Conservation (phyloP, 2,888 invertebrate species). For the Stenodema calcarata region DNA sequence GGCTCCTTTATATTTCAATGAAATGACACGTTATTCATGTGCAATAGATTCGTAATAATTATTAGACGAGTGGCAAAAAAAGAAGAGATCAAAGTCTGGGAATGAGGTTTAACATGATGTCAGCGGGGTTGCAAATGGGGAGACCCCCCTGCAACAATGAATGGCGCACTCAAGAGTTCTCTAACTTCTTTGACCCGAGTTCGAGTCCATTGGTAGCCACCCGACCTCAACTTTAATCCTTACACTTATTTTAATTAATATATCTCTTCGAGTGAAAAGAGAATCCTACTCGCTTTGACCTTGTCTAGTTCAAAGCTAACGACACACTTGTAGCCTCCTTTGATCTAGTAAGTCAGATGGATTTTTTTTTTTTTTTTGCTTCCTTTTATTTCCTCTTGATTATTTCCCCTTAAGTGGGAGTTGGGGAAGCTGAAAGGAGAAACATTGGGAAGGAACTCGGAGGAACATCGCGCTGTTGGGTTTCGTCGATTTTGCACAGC, state of each 20-base stretch:
- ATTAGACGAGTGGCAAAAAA: conserved; percentile 17
- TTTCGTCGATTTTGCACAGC: too few species aligned
- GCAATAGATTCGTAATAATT: conserved; percentile 34
- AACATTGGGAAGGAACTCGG: neutral
- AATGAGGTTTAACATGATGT: conserved; percentile 22
- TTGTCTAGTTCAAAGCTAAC: conserved; percentile 21
- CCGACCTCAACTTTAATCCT: conserved; percentile 35
- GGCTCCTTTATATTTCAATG: neutral
- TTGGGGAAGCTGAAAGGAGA: neutral
- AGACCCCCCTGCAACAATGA: conserved; percentile 22
- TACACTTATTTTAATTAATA: conserved; percentile 48
- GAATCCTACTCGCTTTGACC: neutral
- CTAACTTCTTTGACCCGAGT: conserved; percentile 19
- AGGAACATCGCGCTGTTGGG: too few species aligned
- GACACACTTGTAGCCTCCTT: conserved; percentile 44
- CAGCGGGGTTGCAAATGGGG: neutral
- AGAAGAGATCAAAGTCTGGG: conserved; percentile 4
- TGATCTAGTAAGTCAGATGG: conserved; percentile 33
- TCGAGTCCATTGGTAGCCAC: conserved; percentile 21
- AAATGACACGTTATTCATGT: conserved; percentile 23
- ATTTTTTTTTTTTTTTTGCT: conserved; percentile 21
- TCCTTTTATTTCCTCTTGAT: too few species aligned
- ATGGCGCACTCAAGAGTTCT: conserved; percentile 36
- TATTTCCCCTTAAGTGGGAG: neutral
- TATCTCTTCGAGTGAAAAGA: conserved; percentile 32